These are phyloP conservation scores for Gopherus flavomarginatus DNA, from an alignment of 2,113 vertebrate species.

Conservation along the genomic window DNA sequence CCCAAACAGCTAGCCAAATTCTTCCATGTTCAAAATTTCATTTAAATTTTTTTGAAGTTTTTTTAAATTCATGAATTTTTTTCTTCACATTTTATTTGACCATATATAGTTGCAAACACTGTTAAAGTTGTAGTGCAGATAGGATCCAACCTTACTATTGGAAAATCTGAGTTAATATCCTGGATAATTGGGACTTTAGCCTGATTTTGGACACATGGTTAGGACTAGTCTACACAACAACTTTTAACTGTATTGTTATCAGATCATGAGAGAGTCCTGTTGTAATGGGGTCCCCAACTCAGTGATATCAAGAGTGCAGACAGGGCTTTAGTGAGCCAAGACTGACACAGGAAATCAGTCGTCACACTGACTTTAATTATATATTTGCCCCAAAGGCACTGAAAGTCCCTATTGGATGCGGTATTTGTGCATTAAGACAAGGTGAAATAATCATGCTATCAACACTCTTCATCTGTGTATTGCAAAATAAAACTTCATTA, in stretches of 20 bases:
- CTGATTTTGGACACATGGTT: neutral
- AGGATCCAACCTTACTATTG: neutral
- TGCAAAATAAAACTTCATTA: neutral
- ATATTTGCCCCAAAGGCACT: neutral
- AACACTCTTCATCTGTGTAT: neutral
- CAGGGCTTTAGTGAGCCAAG: neutral
- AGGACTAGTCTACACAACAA: neutral
- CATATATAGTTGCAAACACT: neutral
- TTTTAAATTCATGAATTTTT: neutral
- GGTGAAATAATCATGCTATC: neutral
- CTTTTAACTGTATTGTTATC: neutral
- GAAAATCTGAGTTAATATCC: neutral
- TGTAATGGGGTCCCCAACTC: neutral
- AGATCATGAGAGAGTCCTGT: neutral
- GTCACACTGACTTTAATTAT: neutral
- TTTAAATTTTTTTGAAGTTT: neutral
- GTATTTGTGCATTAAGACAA: neutral
- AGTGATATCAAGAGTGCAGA: neutral
- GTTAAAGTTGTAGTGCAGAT: neutral
- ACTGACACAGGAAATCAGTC: neutral
- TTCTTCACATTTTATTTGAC: neutral
- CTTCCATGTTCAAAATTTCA: neutral
- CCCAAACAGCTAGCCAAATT: slow-evolving; percentile 62
- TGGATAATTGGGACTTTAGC: neutral
- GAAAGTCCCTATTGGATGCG: neutral